A percentile compares a stretch with the other conserved stretches of the same genome.
These are phyloP conservation scores for Bicyclus anynana DNA, from an alignment of 1,140 invertebrate genomes.

Conservation along the genomic window DNA sequence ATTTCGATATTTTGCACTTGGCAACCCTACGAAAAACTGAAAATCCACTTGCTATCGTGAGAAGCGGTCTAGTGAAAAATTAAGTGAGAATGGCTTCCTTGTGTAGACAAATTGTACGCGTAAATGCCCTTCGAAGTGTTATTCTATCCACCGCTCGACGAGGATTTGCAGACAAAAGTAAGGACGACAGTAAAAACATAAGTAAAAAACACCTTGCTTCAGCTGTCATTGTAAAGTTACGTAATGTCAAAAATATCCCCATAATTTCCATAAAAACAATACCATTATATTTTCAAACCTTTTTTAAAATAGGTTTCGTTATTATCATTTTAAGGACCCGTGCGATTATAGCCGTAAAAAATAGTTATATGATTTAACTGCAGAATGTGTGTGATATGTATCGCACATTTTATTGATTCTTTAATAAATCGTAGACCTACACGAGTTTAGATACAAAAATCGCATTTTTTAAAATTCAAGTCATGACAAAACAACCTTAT, in stretches of 20 bases:
- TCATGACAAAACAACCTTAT: no score
- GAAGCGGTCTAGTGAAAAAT: slow-evolving; percentile 68
- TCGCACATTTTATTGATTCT: slow-evolving; percentile 19
- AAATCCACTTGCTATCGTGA: slow-evolving; percentile 62
- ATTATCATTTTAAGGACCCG: background rate
- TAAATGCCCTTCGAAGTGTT: slow-evolving; percentile 65
- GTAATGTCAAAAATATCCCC: slow-evolving; percentile 64
- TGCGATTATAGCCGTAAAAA: background rate
- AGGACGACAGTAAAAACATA: slow-evolving; percentile 37
- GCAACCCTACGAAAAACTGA: slow-evolving; percentile 21
- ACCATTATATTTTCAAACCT: background rate
- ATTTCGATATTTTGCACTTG: slow-evolving; percentile 6
- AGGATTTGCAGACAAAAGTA: slow-evolving; percentile 74
- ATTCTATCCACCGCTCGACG: slow-evolving; percentile 56
- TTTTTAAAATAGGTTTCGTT: background rate
- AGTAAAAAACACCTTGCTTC: slow-evolving; percentile 28
- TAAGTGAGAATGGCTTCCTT: slow-evolving; percentile 70
- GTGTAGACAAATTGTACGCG: slow-evolving; percentile 72
- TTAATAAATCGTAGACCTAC: no score
- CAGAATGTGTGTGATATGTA: slow-evolving; percentile 8
- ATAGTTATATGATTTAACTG: background rate
- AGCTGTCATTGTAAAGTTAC: slow-evolving; percentile 72
- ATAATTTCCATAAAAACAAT: slow-evolving; percentile 5
- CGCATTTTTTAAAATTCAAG: no score
- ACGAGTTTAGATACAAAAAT: no score